Conservation (phyloP, 1,140 invertebrate species). For the Metopolophium dirhodum region DNA sequence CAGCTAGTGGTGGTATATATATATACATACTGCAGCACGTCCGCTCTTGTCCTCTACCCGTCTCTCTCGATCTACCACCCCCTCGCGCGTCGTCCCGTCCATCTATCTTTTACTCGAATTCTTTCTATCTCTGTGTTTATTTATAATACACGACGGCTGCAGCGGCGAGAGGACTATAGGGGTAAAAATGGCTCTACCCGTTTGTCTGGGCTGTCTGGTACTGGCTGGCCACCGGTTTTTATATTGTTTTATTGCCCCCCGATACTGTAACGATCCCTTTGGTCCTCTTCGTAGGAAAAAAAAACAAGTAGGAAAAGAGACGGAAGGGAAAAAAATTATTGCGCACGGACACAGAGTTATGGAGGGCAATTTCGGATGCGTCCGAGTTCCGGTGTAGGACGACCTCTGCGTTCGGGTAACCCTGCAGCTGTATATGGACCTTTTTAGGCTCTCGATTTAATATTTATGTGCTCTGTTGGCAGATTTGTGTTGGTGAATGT, state of each 20-base stretch:
- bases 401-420: not conserved
- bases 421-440: constrained; percentile 16
- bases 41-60: not conserved
- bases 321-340: constrained; percentile 24
- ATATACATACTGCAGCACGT: not conserved
- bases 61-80: not conserved
- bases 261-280: constrained; percentile 25
- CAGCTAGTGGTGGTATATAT: not conserved
- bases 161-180: not conserved
- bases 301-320: not conserved
- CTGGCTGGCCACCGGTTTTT: constrained; percentile 45
- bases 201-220: constrained; percentile 28
- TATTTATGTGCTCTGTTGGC: constrained; percentile 55
- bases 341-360: constrained; percentile 35
- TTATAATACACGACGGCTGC: constrained; percentile 24
- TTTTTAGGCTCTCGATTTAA: constrained; percentile 52
- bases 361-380: constrained; percentile 52
- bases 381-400: constrained; percentile 47
- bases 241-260: constrained; percentile 47
- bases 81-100: not conserved
- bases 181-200: constrained; percentile 30
- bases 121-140: constrained; percentile 31
- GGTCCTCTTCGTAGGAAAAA: not conserved
- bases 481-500: constrained; percentile 44
- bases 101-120: constrained; percentile 37